Percentiles rank a stretch among this genome's conserved stretches.
phyloP scores from a whole-genome alignment of 2,888 invertebrate species.

The Odontomyia ornata region DNA sequence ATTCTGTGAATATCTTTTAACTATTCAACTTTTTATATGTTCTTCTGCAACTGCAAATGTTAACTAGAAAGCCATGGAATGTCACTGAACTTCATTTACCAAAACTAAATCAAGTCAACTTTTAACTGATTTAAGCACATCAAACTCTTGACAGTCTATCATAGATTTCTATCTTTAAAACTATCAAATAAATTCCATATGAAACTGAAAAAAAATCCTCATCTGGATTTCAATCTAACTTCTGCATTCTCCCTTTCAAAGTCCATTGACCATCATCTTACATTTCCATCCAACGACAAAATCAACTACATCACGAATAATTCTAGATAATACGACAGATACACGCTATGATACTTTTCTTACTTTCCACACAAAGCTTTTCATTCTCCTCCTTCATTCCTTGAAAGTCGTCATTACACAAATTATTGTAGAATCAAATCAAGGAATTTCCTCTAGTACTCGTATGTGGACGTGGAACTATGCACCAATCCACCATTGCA shows the following conservation, averaged over 20 bases:
- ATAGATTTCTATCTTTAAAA: background rate
- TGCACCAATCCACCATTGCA: too few relatives aligned
- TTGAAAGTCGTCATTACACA: constrained; percentile 8
- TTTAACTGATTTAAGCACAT: too few relatives aligned
- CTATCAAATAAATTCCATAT: background rate
- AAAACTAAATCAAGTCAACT: too few relatives aligned
- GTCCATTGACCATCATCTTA: background rate
- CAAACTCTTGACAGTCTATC: too few relatives aligned
- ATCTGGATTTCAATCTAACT: too few relatives aligned
- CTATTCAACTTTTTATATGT: too few relatives aligned
- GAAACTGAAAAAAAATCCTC: background rate
- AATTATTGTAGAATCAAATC: background rate
- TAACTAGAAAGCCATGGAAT: too few relatives aligned
- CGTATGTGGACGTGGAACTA: too few relatives aligned
- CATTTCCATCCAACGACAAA: background rate
- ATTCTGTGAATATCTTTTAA: too few relatives aligned
- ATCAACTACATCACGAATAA: background rate
- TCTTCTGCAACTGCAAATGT: too few relatives aligned
- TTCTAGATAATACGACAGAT: constrained; percentile 2
- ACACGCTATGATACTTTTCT: background rate
- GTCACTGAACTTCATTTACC: too few relatives aligned
- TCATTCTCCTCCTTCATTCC: background rate
- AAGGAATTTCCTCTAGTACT: too few relatives aligned
- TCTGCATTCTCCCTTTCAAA: background rate
- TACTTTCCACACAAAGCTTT: background rate